Conservation (phyloP, 2,113 vertebrate species). For the Grammomys dolichurus region DNA sequence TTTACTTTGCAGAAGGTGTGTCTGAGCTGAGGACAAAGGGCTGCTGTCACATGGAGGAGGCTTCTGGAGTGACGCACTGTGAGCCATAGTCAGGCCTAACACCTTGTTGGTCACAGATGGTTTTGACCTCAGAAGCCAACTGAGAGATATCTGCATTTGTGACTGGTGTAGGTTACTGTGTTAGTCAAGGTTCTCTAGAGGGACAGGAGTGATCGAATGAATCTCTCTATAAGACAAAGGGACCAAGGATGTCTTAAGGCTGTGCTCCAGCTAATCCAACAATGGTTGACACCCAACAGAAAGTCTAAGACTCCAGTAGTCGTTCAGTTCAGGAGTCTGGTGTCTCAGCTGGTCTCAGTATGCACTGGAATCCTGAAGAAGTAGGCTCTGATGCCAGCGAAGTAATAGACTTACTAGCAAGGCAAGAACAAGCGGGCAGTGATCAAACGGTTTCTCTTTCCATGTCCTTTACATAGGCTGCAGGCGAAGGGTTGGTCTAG, state of each 20-base stretch:
- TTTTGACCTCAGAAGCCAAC: not conserved
- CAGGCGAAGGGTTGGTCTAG: not conserved
- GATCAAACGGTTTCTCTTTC: not conserved
- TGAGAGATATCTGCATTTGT: not conserved
- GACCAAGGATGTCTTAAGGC: not conserved
- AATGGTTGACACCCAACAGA: not conserved
- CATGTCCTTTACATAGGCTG: not conserved
- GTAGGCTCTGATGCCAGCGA: not conserved
- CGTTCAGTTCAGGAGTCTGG: not conserved
- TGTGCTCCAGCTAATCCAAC: not conserved
- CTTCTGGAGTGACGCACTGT: not conserved
- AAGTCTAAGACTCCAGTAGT: not conserved
- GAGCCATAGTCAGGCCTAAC: not conserved
- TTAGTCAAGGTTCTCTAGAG: not conserved
- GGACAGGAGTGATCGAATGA: not conserved
- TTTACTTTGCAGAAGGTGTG: not conserved
- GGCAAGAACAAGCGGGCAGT: not conserved
- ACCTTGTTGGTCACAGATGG: not conserved
- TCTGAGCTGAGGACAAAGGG: not conserved
- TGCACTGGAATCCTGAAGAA: not conserved
- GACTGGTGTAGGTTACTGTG: not conserved
- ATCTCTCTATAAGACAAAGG: not conserved
- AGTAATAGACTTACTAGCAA: not conserved
- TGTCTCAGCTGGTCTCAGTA: not conserved
- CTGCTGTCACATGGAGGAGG: not conserved